phyloP scores from a whole-genome alignment of 2,888 invertebrate species.

The Fabriciana adippe region DNA sequence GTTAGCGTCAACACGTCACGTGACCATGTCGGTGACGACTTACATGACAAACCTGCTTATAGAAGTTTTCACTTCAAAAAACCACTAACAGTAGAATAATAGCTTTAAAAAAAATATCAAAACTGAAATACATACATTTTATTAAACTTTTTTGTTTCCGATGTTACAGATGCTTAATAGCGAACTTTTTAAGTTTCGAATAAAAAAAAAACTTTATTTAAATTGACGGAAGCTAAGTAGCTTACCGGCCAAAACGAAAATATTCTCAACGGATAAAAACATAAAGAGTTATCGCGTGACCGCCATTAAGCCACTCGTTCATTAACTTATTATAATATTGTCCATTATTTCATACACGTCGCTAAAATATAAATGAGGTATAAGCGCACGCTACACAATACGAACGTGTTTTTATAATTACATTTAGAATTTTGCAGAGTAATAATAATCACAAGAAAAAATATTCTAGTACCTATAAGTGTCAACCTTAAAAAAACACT shows the following conservation, averaged over 20 bases:
- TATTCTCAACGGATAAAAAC: conserved; percentile 77
- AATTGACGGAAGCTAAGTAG: too few relatives aligned
- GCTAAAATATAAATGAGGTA: conserved; percentile 12
- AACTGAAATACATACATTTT: too few relatives aligned
- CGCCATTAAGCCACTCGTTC: conserved; percentile 44
- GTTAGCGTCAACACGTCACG: too few relatives aligned
- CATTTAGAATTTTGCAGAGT: background rate
- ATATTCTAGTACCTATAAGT: background rate
- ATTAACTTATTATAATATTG: conserved; percentile 35
- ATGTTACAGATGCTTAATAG: background rate
- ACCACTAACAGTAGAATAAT: too few relatives aligned
- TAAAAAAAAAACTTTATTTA: too few relatives aligned
- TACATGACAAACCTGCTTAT: too few relatives aligned
- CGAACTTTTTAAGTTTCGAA: background rate
- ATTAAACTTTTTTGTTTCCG: background rate
- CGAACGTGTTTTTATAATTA: background rate
- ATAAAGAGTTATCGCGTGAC: conserved; percentile 52
- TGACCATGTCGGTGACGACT: too few relatives aligned
- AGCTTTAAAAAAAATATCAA: background rate
- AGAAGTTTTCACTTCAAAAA: too few relatives aligned
- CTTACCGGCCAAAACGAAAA: background rate
- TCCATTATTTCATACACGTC: conserved; percentile 24
- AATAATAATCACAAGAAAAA: background rate
- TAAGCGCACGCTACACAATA: conserved; percentile 9
- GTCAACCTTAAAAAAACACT: too few relatives aligned